Conservation (phyloP, 2,888 invertebrate species). For the Drosophila longiperda region DNA sequence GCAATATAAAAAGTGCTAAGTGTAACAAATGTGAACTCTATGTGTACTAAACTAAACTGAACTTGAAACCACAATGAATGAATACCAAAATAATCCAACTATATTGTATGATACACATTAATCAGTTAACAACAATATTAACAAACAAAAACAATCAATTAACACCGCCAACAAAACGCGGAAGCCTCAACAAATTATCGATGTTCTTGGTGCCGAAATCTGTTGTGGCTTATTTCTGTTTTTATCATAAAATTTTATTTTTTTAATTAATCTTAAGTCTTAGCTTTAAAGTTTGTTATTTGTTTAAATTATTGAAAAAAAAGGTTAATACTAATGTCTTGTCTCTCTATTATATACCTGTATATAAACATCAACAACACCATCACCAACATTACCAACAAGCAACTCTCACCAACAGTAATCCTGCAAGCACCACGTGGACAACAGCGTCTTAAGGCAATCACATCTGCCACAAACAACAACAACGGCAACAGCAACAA, state of each 20-base stretch:
- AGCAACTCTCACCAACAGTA: constrained; percentile 17
- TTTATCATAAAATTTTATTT: constrained; percentile 25
- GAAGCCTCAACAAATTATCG: constrained; percentile 18
- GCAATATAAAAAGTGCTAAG: constrained; percentile 20
- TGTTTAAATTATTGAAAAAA: constrained; percentile 76
- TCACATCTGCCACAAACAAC: constrained; percentile 14
- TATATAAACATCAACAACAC: constrained; percentile 69
- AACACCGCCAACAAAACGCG: constrained; percentile 19
- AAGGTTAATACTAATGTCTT: constrained; percentile 74
- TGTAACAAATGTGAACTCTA: constrained; percentile 19
- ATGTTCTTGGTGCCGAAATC: constrained; percentile 8
- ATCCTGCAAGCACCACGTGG: constrained; percentile 9
- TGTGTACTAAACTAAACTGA: constrained; percentile 30
- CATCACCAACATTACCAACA: constrained; percentile 26
- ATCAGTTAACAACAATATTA: constrained; percentile 38
- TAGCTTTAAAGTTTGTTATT: constrained; percentile 71
- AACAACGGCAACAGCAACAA: not conserved
- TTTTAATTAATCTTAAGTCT: constrained; percentile 58
- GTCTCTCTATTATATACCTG: constrained; percentile 80
- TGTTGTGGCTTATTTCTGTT: constrained; percentile 25
- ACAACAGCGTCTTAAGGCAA: constrained; percentile 10
- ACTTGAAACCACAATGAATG: constrained; percentile 20
- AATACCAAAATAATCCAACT: constrained; percentile 23
- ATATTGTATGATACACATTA: constrained; percentile 39
- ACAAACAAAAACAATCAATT: constrained; percentile 19